These are phyloP conservation scores for Aegithalos caudatus DNA, from an alignment of 2,113 vertebrate species.

Conservation along the genomic window DNA sequence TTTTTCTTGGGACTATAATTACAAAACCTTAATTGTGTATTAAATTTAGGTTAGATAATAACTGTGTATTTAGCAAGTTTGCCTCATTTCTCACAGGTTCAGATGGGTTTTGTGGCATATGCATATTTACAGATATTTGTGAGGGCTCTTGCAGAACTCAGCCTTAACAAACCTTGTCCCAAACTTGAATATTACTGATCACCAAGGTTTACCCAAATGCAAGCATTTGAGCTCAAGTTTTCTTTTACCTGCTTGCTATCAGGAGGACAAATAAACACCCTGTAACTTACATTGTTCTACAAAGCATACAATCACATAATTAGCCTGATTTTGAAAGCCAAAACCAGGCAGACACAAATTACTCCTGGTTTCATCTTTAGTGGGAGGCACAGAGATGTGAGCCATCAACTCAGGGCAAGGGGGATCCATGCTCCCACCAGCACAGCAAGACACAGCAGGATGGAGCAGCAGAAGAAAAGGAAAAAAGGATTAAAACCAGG, in stretches of 20 bases:
- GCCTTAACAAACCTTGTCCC: neutral
- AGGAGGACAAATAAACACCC: neutral
- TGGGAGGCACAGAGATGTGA: neutral
- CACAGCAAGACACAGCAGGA: neutral
- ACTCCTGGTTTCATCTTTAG: neutral
- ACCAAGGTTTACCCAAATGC: neutral
- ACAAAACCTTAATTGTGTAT: neutral
- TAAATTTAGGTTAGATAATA: neutral
- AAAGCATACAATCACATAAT: neutral
- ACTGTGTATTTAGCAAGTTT: neutral
- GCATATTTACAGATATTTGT: neutral
- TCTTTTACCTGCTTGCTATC: neutral
- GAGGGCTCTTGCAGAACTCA: neutral
- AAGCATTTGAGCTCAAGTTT: neutral
- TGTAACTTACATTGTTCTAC: neutral
- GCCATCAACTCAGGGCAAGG: fast-evolving
- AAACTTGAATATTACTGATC: neutral
- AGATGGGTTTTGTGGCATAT: neutral
- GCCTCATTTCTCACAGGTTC: neutral
- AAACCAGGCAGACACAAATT: neutral
- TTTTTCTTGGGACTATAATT: neutral
- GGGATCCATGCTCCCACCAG: neutral
- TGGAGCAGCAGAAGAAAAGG: neutral
- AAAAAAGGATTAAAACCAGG: neutral
- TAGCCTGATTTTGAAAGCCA: neutral